phyloP scores from a whole-genome alignment of 2,888 invertebrate species.

The Subacronicta megacephala region DNA sequence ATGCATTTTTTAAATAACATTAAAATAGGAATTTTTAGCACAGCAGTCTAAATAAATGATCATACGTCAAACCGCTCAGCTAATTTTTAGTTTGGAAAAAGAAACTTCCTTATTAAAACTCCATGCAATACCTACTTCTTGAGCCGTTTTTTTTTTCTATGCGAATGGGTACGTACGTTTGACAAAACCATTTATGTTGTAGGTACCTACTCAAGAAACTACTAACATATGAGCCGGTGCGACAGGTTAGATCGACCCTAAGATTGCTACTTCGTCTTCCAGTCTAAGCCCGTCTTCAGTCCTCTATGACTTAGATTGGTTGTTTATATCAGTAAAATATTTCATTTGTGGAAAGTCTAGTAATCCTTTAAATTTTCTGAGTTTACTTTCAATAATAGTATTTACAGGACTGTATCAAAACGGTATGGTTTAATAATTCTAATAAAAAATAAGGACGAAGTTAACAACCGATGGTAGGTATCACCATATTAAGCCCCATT shows the following conservation, averaged over 20 bases:
- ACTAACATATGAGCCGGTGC: neutral
- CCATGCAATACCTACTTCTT: too few species aligned
- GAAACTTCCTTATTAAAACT: too few species aligned
- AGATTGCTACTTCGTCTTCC: constrained; percentile 14
- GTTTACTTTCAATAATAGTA: constrained; percentile 17
- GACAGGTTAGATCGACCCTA: constrained; percentile 15
- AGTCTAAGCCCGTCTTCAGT: constrained; percentile 5
- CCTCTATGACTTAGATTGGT: constrained; percentile 1
- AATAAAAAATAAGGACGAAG: too few species aligned
- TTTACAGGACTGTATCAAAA: neutral
- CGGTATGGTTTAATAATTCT: neutral
- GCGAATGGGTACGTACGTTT: too few species aligned
- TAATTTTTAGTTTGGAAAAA: too few species aligned
- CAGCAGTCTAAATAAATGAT: too few species aligned
- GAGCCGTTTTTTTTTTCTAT: too few species aligned
- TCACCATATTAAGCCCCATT: too few species aligned
- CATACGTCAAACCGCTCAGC: too few species aligned
- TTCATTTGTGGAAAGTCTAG: constrained; percentile 17
- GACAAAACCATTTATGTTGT: neutral
- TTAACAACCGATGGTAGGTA: too few species aligned
- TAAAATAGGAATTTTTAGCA: too few species aligned
- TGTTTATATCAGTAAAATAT: constrained; percentile 1
- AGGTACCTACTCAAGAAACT: neutral
- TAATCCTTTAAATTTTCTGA: constrained; percentile 11
- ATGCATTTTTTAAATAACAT: too few species aligned